A percentile compares a stretch with the other conserved stretches of the same genome.
These are phyloP conservation scores for Idaea biselata DNA, from an alignment of 2,888 invertebrate genomes.

Conservation along the genomic window DNA sequence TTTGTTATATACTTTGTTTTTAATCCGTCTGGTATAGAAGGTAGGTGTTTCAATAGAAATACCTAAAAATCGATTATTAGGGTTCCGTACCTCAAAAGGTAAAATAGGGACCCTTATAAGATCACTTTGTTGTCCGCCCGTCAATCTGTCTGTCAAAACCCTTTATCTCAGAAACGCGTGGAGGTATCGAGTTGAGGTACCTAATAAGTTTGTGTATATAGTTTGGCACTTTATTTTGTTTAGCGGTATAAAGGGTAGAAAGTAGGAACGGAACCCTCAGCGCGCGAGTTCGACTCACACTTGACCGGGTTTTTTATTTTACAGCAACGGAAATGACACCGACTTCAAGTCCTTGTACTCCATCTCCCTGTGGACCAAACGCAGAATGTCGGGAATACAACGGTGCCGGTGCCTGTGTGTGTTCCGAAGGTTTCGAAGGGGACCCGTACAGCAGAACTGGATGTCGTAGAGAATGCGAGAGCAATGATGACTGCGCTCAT, in stretches of 20 bases:
- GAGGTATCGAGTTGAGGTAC: too few relatives aligned
- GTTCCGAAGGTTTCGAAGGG: conserved; percentile 88
- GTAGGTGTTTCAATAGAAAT: neutral
- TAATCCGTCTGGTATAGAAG: neutral
- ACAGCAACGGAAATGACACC: conserved; percentile 83
- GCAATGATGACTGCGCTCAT: conserved; percentile 87
- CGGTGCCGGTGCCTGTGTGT: conserved; percentile 92
- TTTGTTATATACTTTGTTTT: conserved; percentile 12
- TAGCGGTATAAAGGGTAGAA: too few relatives aligned
- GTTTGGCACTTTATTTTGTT: too few relatives aligned
- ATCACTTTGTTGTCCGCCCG: too few relatives aligned
- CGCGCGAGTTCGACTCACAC: too few relatives aligned
- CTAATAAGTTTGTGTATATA: too few relatives aligned
- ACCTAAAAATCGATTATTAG: too few relatives aligned
- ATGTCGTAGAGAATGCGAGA: conserved; percentile 89
- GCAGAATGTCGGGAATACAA: conserved; percentile 91
- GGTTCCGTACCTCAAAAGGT: too few relatives aligned
- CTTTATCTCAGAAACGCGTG: too few relatives aligned
- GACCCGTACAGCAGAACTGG: conserved; percentile 88
- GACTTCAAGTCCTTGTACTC: conserved; percentile 87
- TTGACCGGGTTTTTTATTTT: conserved; percentile 48
- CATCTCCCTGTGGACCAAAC: conserved; percentile 92
- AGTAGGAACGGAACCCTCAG: too few relatives aligned
- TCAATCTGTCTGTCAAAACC: too few relatives aligned
- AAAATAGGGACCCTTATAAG: too few relatives aligned